Conservation (phyloP, 2,888 invertebrate species). For the Thymelicus sylvestris region DNA sequence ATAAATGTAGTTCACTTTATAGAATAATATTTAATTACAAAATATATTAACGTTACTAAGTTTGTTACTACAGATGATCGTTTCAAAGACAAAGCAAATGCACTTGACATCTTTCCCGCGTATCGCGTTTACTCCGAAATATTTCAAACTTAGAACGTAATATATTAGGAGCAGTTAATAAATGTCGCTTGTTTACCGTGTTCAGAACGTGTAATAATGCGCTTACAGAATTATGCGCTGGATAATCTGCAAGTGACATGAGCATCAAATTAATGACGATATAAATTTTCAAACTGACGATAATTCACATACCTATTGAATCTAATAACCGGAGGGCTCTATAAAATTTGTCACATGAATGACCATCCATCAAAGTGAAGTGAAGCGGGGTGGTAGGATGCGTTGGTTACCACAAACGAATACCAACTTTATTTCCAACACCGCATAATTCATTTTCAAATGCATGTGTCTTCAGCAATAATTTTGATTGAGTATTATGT, state of each 20-base stretch:
- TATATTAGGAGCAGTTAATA: slow-evolving; percentile 35
- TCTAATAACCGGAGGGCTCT: slow-evolving; percentile 51
- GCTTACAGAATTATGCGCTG: slow-evolving; percentile 32
- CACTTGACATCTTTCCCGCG: background rate
- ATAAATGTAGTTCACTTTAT: too few species aligned
- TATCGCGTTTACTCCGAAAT: background rate
- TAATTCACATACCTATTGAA: slow-evolving; percentile 49
- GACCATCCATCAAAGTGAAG: slow-evolving; percentile 59
- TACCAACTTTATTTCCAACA: slow-evolving; percentile 31
- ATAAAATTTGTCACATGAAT: slow-evolving; percentile 59
- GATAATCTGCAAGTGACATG: slow-evolving; percentile 39
- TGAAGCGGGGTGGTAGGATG: slow-evolving; percentile 46
- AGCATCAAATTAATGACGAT: slow-evolving; percentile 44
- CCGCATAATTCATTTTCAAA: slow-evolving; percentile 7
- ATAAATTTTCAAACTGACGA: slow-evolving; percentile 46
- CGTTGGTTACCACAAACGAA: slow-evolving; percentile 40
- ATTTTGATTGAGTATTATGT: slow-evolving; percentile 37
- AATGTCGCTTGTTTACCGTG: slow-evolving; percentile 30
- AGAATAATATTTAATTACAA: too few species aligned
- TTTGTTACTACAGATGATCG: background rate
- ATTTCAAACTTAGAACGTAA: slow-evolving; percentile 24
- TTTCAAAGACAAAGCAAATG: background rate
- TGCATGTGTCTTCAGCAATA: slow-evolving; percentile 9
- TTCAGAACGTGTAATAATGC: slow-evolving; percentile 34
- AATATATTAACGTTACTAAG: too few species aligned